These are phyloP conservation scores for Xiphophorus maculatus DNA, from an alignment of 2,113 vertebrate genomes.

Conservation along the genomic window DNA sequence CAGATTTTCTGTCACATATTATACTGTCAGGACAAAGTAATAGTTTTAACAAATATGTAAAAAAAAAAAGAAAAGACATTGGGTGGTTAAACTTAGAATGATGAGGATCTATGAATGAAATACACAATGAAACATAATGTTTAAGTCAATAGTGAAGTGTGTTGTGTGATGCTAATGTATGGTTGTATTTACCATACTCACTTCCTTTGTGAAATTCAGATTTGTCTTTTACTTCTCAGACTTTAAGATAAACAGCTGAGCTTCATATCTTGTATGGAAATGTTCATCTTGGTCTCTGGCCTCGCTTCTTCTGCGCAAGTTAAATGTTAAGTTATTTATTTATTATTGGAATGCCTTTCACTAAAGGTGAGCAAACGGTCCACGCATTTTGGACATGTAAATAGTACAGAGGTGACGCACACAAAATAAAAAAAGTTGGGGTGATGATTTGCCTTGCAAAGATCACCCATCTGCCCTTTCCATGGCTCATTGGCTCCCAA, in stretches of 20 bases:
- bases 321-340: conserved; percentile 52
- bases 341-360: conserved; percentile 46
- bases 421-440: conserved; percentile 46
- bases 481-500: conserved; percentile 79
- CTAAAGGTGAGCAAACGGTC: conserved; percentile 42
- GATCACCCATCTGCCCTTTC: conserved; percentile 81
- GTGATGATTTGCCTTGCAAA: conserved; percentile 78
- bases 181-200: neutral
- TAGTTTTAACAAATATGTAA: too few relatives aligned
- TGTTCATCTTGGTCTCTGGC: neutral
- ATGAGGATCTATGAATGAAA: too few relatives aligned
- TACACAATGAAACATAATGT: neutral
- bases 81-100: too few relatives aligned
- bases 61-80: neutral
- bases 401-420: conserved; percentile 48
- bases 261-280: neutral
- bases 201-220: neutral
- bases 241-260: neutral
- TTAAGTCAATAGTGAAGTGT: neutral
- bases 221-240: neutral
- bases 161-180: neutral
- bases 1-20: too few relatives aligned
- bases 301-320: conserved; percentile 14
- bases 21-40: too few relatives aligned
- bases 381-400: conserved; percentile 61